A percentile compares a stretch with the other conserved stretches of the same genome.
phyloP scores from a whole-genome alignment of 1,140 invertebrate species.

The Eriosoma lanigerum region DNA sequence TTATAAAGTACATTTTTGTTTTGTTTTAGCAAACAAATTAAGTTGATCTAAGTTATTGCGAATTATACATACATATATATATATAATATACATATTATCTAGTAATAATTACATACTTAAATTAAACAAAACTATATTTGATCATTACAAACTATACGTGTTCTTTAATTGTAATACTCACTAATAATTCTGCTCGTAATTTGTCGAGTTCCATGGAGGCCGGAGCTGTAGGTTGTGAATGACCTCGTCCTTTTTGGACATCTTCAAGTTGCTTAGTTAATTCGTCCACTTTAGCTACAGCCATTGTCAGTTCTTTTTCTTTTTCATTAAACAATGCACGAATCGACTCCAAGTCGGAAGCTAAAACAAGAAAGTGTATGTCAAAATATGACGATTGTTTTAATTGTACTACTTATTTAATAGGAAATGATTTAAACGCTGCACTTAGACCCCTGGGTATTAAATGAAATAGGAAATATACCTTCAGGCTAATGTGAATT shows the following conservation, averaged over 20 bases:
- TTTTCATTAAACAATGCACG: slow-evolving; percentile 95
- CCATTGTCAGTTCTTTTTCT: slow-evolving; percentile 92
- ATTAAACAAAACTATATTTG: no score
- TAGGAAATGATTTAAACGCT: neutral
- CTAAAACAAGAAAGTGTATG: slow-evolving; percentile 62
- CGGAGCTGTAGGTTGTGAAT: slow-evolving; percentile 64
- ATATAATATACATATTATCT: no score
- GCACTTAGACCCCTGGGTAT: neutral
- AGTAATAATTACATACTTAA: no score
- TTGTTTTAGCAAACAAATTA: no score
- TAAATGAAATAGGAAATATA: neutral
- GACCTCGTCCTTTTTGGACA: slow-evolving; percentile 68
- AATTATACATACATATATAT: no score
- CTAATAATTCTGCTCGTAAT: slow-evolving; percentile 84
- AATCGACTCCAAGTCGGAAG: slow-evolving; percentile 92
- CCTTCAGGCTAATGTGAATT: slow-evolving; percentile 13
- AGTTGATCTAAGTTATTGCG: no score
- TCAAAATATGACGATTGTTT: neutral
- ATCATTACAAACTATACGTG: no score
- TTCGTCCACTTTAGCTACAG: slow-evolving; percentile 93
- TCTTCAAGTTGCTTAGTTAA: slow-evolving; percentile 91
- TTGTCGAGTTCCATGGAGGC: slow-evolving; percentile 86
- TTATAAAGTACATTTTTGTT: no score
- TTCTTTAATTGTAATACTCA: no score
- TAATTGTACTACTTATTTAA: neutral